Percentiles rank a stretch among this genome's conserved stretches.
These are phyloP conservation scores for Leucoraja erinaceus DNA, from an alignment of 2,113 vertebrate species.

Conservation along the genomic window DNA sequence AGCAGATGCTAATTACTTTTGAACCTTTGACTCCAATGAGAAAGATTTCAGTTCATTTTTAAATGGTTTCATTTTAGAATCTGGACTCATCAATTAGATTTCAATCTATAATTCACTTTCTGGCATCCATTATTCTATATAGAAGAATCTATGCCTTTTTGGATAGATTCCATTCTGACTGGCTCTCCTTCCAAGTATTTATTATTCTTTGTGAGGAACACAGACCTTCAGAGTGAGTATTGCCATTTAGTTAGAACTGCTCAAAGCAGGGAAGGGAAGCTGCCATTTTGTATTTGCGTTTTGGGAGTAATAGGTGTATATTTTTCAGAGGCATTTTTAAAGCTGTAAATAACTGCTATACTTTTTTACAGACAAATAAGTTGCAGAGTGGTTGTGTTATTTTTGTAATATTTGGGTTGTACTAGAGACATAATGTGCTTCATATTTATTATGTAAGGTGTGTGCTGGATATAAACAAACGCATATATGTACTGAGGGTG, in stretches of 20 bases:
- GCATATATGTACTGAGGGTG: neutral
- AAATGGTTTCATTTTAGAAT: conserved; percentile 2
- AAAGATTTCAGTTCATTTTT: neutral
- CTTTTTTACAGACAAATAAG: neutral
- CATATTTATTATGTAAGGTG: neutral
- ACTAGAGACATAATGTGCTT: conserved; percentile 2
- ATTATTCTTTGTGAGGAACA: neutral
- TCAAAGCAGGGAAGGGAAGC: neutral
- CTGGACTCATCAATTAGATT: neutral
- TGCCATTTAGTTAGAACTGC: neutral
- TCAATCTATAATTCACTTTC: neutral
- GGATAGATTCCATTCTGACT: neutral
- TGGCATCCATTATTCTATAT: neutral
- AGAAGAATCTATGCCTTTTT: neutral
- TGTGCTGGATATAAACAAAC: conserved; percentile 5
- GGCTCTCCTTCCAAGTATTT: neutral
- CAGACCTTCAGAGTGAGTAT: neutral
- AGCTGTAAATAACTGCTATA: neutral
- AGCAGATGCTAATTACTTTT: neutral
- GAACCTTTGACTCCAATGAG: neutral
- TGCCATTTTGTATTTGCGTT: neutral
- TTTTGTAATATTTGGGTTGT: conserved; percentile 30
- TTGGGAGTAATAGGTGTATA: neutral
- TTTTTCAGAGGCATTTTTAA: conserved; percentile 9
- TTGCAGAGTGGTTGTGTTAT: conserved; percentile 22